Percentiles rank a stretch among this genome's conserved stretches.
phyloP scores from a whole-genome alignment of 2,888 invertebrate species.

The Barypeithes pellucidus region DNA sequence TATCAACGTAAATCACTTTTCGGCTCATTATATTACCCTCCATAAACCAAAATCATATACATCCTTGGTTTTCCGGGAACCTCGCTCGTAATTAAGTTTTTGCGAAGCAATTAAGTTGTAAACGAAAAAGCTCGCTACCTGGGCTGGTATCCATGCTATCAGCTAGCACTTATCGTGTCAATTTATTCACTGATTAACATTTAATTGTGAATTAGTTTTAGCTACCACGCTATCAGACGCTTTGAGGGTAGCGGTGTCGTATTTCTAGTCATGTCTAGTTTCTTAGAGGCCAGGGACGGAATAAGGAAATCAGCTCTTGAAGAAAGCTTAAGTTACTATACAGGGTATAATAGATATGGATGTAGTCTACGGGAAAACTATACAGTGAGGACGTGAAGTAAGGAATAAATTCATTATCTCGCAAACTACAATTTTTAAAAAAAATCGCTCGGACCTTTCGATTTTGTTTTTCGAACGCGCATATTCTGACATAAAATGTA shows the following conservation, averaged over 20 bases:
- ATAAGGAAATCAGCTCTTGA: not conserved
- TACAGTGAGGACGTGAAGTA: too few relatives aligned
- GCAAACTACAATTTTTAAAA: too few relatives aligned
- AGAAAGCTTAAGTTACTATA: too few relatives aligned
- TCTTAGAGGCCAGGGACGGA: slow-evolving; percentile 24
- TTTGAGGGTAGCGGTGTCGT: slow-evolving; percentile 39
- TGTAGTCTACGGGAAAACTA: too few relatives aligned
- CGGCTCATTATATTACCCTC: too few relatives aligned
- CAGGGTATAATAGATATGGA: too few relatives aligned
- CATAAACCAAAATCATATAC: too few relatives aligned
- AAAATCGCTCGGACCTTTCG: too few relatives aligned
- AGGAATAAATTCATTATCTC: too few relatives aligned
- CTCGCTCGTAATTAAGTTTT: slow-evolving; percentile 47
- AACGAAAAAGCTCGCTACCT: slow-evolving; percentile 50
- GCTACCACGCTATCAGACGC: slow-evolving; percentile 64
- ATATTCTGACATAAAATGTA: too few relatives aligned
- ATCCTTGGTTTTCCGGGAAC: not conserved
- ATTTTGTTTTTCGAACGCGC: too few relatives aligned
- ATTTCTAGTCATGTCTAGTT: slow-evolving; percentile 34
- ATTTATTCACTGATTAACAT: slow-evolving; percentile 68
- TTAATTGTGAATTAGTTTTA: slow-evolving; percentile 67
- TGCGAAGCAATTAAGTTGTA: slow-evolving; percentile 48
- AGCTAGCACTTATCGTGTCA: slow-evolving; percentile 64
- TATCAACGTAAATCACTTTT: too few relatives aligned
- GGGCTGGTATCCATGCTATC: slow-evolving; percentile 50